Evolutionary conservation across 2,113 vertebrate genomes (phyloP).

Genomic region (Python bivittatus): DNA sequence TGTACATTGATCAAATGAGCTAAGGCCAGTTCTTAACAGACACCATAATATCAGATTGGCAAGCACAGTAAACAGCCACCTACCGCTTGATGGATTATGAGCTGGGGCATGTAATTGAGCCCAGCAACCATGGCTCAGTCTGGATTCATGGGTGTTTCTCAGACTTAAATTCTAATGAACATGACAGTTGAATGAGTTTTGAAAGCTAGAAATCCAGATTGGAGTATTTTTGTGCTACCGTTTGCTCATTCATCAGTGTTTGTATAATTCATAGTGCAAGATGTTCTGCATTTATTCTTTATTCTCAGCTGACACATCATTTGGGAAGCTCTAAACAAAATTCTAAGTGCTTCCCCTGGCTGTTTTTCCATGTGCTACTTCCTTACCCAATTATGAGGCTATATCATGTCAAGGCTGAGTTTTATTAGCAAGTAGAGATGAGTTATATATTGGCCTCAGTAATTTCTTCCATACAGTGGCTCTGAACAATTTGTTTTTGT

Average conservation of each 20-base stretch:
- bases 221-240: neutral
- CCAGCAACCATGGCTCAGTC: constrained; percentile 26
- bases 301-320: neutral
- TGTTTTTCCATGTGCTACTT: constrained; percentile 9
- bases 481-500: constrained; percentile 40
- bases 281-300: neutral
- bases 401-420: constrained; percentile 13
- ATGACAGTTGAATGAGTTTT: constrained; percentile 1
- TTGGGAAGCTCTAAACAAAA: constrained; percentile 6
- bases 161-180: constrained; percentile 32
- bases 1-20: constrained; percentile 54
- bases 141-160: constrained; percentile 16
- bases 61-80: constrained; percentile 58
- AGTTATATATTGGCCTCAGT: constrained; percentile 2
- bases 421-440: constrained; percentile 24
- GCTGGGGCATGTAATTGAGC: constrained; percentile 38
- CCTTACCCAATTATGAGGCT: neutral
- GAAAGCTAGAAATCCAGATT: neutral
- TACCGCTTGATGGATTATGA: constrained; percentile 62
- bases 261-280: constrained; percentile 14
- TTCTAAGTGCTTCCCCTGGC: constrained; percentile 6
- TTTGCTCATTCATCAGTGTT: neutral
- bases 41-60: constrained; percentile 37
- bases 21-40: constrained; percentile 62
- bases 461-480: constrained; percentile 21